These are phyloP conservation scores for Pterocles orientalis DNA, from an alignment of 2,113 vertebrate species.

Conservation along the genomic window DNA sequence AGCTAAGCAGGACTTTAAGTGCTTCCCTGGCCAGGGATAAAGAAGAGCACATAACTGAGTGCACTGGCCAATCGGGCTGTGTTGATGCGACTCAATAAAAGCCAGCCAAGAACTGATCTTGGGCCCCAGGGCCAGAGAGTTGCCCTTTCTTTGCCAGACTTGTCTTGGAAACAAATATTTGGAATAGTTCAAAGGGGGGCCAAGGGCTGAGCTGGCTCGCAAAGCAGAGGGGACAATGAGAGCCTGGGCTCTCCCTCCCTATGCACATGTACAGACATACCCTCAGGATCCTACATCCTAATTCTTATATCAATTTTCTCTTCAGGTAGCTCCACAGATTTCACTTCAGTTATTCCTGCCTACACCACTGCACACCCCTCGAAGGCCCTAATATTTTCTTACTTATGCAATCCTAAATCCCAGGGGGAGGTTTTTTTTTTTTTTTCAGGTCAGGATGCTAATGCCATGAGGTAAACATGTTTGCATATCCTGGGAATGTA, in stretches of 20 bases:
- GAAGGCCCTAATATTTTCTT: not conserved
- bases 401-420: not conserved
- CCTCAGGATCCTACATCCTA: not conserved
- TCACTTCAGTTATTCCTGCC: not conserved
- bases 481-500: not conserved
- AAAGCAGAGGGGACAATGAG: accelerated
- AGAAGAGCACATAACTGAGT: not conserved
- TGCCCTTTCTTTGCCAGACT: conserved; percentile 1
- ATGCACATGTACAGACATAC: accelerated
- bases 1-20: not conserved
- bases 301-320: not conserved
- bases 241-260: not conserved
- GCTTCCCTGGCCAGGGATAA: not conserved
- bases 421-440: not conserved
- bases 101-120: not conserved
- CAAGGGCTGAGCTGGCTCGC: not conserved
- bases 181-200: not conserved
- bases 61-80: not conserved
- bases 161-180: conserved; percentile 48
- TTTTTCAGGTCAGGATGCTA: not conserved
- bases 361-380: not conserved
- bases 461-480: not conserved
- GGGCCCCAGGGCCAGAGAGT: not conserved
- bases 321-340: not conserved
- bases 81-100: not conserved